A percentile compares a stretch with the other conserved stretches of the same genome.
Evolutionary conservation across 2,888 invertebrate species (phyloP).

Genomic region (Silvanus unidentatus): DNA sequence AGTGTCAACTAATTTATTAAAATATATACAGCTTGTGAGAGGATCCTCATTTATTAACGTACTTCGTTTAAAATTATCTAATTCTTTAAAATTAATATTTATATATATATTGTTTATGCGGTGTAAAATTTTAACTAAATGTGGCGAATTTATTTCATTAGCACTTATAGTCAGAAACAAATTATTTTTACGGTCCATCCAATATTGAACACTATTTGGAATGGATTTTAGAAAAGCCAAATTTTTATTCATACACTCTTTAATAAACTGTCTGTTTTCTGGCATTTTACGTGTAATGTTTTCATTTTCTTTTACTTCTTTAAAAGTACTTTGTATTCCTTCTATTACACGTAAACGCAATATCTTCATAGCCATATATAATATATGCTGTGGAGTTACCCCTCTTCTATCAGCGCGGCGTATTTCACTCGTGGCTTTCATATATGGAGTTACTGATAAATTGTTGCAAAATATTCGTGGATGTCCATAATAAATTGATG

Average conservation of each 20-base stretch:
- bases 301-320: not conserved
- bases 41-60: conserved; percentile 35
- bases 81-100: no score
- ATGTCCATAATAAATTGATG: not conserved
- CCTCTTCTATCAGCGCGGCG: not conserved
- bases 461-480: not conserved
- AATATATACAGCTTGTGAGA: conserved; percentile 19
- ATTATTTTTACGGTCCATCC: conserved; percentile 38
- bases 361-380: not conserved
- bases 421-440: not conserved
- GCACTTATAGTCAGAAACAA: conserved; percentile 44
- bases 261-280: conserved; percentile 31
- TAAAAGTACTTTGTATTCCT: not conserved
- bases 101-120: no score
- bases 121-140: no score
- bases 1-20: conserved; percentile 35
- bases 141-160: no score
- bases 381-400: not conserved
- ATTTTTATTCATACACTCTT: conserved; percentile 33
- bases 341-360: not conserved
- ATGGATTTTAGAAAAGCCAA: conserved; percentile 37
- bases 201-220: conserved; percentile 40
- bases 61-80: no score
- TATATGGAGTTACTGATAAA: not conserved
- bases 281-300: no score